Percentiles rank a stretch among this genome's conserved stretches.
These are phyloP conservation scores for Cheilosia pagana DNA, from an alignment of 2,888 invertebrate genomes.

Conservation along the genomic window DNA sequence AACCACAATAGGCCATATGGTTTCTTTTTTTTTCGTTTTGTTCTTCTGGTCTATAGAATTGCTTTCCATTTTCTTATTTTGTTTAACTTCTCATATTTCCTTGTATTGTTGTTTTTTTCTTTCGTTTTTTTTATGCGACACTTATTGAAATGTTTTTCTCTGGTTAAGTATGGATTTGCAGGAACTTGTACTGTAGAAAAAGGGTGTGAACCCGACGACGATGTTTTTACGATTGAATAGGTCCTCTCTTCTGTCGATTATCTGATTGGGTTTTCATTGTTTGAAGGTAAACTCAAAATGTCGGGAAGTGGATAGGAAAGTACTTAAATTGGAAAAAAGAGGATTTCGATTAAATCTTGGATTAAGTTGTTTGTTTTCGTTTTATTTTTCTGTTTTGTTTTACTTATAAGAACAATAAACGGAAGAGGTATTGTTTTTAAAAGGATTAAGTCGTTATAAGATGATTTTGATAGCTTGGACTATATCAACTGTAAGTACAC, in stretches of 20 bases:
- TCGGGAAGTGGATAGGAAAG: slow-evolving; percentile 55
- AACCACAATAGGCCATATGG: slow-evolving; percentile 63
- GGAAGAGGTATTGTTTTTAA: slow-evolving; percentile 11
- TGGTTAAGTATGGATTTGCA: slow-evolving; percentile 43
- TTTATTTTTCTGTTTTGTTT: slow-evolving; percentile 10
- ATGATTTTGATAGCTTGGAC: slow-evolving; percentile 1
- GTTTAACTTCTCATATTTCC: slow-evolving; percentile 51
- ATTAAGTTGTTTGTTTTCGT: slow-evolving; percentile 9
- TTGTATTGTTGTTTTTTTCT: slow-evolving; percentile 8
- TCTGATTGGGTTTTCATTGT: slow-evolving; percentile 70
- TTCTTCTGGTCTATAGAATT: slow-evolving; percentile 21
- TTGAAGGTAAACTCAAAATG: slow-evolving; percentile 23
- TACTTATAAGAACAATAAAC: slow-evolving; percentile 13
- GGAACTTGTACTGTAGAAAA: slow-evolving; percentile 35
- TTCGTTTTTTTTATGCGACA: slow-evolving; percentile 45
- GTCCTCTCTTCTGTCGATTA: slow-evolving; percentile 65
- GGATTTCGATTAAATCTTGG: slow-evolving; percentile 66
- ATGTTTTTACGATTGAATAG: slow-evolving; percentile 56
- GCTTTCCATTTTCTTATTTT: slow-evolving; percentile 18
- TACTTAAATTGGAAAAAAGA: slow-evolving; percentile 57
- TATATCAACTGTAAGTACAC: neutral
- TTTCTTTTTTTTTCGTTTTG: slow-evolving; percentile 9
- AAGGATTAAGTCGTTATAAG: slow-evolving; percentile 9
- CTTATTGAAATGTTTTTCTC: slow-evolving; percentile 68
- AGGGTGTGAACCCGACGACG: slow-evolving; percentile 45